Conservation (phyloP, 2,797 vertebrate species). For the Bovichtus variegatus region DNA sequence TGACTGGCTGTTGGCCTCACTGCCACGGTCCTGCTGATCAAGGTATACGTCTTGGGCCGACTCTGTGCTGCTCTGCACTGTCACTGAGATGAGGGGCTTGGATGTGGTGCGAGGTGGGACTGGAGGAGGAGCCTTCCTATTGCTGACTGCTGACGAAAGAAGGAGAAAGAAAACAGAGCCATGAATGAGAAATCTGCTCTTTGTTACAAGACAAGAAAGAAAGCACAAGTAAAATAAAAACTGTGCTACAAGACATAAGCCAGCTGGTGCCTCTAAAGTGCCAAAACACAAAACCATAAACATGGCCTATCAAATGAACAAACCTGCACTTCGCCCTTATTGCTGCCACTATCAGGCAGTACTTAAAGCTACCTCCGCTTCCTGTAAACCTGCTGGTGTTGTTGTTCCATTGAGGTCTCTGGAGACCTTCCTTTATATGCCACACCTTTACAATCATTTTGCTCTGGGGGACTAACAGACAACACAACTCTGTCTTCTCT, state of each 20-base stretch:
- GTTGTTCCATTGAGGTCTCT: constrained; percentile 63
- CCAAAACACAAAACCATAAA: constrained; percentile 45
- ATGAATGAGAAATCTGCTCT: neutral
- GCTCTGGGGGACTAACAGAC: constrained; percentile 39
- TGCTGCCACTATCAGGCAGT: constrained; percentile 38
- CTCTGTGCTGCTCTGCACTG: constrained; percentile 98
- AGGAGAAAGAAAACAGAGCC: neutral
- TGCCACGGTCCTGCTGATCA: constrained; percentile 95
- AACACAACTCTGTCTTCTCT: constrained; percentile 16
- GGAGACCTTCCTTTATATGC: constrained; percentile 50
- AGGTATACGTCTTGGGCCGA: constrained; percentile 98
- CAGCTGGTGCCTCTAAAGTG: neutral
- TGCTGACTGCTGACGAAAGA: constrained; percentile 78
- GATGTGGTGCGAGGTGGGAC: constrained; percentile 95
- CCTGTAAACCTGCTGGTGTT: constrained; percentile 41
- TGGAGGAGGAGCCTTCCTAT: constrained; percentile 94
- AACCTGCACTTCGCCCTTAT: constrained; percentile 55
- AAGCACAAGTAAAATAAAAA: neutral
- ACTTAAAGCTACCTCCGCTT: constrained; percentile 33
- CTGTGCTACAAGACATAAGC: neutral
- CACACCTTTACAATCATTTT: constrained; percentile 42
- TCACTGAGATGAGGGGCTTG: constrained; percentile 98
- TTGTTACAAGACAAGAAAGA: neutral
- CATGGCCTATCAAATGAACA: constrained; percentile 39
- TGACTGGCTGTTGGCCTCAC: constrained; percentile 96